A percentile compares a stretch with the other conserved stretches of the same genome.
These are phyloP conservation scores for Dreissena polymorpha DNA, from an alignment of 1,140 invertebrate species.

Conservation along the genomic window DNA sequence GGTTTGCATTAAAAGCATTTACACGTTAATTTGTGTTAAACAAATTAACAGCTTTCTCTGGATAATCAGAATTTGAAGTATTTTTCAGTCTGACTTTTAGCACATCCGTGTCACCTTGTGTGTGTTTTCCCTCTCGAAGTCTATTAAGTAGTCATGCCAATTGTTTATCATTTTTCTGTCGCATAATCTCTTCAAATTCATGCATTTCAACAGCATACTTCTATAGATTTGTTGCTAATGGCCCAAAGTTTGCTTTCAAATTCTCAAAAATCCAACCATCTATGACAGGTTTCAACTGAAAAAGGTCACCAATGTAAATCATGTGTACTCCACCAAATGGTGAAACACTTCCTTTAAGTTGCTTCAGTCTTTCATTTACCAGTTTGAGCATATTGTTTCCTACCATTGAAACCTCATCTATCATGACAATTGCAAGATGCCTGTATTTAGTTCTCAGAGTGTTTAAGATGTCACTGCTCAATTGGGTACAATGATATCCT, in stretches of 20 bases:
- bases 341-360: constrained; percentile 42
- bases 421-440: constrained; percentile 53
- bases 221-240: constrained; percentile 60
- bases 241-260: constrained; percentile 16
- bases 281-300: constrained; percentile 61
- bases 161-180: constrained; percentile 59
- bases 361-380: constrained; percentile 53
- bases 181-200: constrained; percentile 62
- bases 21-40: neutral
- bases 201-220: constrained; percentile 55
- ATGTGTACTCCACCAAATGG: constrained; percentile 61
- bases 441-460: constrained; percentile 41
- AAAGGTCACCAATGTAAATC: constrained; percentile 61
- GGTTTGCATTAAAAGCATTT: neutral
- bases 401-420: constrained; percentile 67
- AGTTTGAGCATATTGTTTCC: constrained; percentile 60
- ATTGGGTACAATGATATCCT: neutral
- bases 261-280: constrained; percentile 63
- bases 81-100: neutral
- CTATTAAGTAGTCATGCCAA: constrained; percentile 61
- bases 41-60: neutral
- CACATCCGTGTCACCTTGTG: constrained; percentile 31
- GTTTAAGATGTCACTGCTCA: constrained; percentile 21
- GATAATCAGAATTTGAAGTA: neutral
- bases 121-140: constrained; percentile 39